Evolutionary conservation across 2,888 invertebrate genomes (phyloP), one percentile per base, ranked within the genome.

Genomic region (Chaetoderma sp.): DNA sequence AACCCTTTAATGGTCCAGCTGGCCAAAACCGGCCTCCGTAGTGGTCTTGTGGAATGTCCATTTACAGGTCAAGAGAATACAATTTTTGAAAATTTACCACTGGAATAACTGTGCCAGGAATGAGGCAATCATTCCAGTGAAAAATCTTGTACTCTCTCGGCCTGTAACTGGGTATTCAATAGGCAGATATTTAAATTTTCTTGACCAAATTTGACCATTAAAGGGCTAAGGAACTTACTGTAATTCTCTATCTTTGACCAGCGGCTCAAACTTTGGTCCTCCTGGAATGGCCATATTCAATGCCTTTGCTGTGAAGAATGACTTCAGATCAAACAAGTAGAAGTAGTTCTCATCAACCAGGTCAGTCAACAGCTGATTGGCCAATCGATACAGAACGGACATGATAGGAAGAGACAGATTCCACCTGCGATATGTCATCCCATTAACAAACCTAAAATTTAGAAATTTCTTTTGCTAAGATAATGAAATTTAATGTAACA

Each of bases 281-380:
- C 99, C 99, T 10, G 99, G 99, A 80, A 99, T 98, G 1, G 99
- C 98, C 94, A 99, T 96, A 85, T 99, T 99, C 60, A 99, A 88
- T 3, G 99, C 99, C 87, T 99, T 99, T 0, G 99, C 99, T 1
- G 99, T 99, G 87, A 99, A 99, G 88, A 99, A 99, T 81, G 98
- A 98, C 88, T 99, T 98, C 18, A 97, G 93, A 87, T 99, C 99
- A 87, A 99, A 99, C 2, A 99, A 89, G 85, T 99, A 99, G 88
- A 98, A 99, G 87, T 98, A 99, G 87, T 99, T 99, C 68, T 94
- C 92, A 88, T 99, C 99, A 0, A 98, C 96, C 70, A 99, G 90
- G 89, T 99, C 99, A 13, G 99, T 99, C 39, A 99, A 88, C 61
- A 99, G 89, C 86, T 98, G 98, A 89, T 99, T 99, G 0, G 98